Evolutionary conservation across 2,797 vertebrate species (phyloP).

Genomic region (Myripristis murdjan): DNA sequence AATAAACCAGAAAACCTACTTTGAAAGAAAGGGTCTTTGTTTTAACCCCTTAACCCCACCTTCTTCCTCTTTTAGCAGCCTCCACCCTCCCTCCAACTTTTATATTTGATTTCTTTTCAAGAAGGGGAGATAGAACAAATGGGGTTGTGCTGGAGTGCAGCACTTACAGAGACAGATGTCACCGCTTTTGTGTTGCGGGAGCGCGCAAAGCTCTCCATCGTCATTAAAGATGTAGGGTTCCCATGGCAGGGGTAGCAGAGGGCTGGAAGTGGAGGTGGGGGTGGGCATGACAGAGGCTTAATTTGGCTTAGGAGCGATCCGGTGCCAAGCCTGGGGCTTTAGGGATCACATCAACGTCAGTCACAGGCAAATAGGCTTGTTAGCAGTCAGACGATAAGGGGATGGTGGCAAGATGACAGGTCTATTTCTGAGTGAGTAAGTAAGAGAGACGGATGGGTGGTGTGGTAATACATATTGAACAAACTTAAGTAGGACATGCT

Average conservation of each 20-base stretch:
- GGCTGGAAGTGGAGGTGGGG: slow-evolving; percentile 68
- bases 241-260: slow-evolving; percentile 81
- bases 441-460: slow-evolving; percentile 59
- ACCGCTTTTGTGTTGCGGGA: slow-evolving; percentile 85
- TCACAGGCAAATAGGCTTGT: slow-evolving; percentile 85
- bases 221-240: slow-evolving; percentile 90
- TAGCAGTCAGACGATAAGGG: slow-evolving; percentile 80
- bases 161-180: slow-evolving; percentile 87
- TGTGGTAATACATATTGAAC: slow-evolving; percentile 46
- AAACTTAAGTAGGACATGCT: slow-evolving; percentile 58
- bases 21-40: slow-evolving; percentile 80
- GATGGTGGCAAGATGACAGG: slow-evolving; percentile 73
- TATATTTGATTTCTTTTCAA: slow-evolving; percentile 84
- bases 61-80: slow-evolving; percentile 69
- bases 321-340: slow-evolving; percentile 84
- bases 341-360: slow-evolving; percentile 84
- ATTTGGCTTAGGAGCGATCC: slow-evolving; percentile 83
- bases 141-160: slow-evolving; percentile 80
- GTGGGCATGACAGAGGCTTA: slow-evolving; percentile 85
- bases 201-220: slow-evolving; percentile 77
- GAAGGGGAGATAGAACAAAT: slow-evolving; percentile 82
- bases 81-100: slow-evolving; percentile 74
- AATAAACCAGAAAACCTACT: slow-evolving; percentile 71
- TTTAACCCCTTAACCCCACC: slow-evolving; percentile 75
- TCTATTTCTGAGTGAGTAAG: slow-evolving; percentile 76